Evolutionary conservation across 2,113 vertebrate species (phyloP).

Genomic region (Climacteris rufus): DNA sequence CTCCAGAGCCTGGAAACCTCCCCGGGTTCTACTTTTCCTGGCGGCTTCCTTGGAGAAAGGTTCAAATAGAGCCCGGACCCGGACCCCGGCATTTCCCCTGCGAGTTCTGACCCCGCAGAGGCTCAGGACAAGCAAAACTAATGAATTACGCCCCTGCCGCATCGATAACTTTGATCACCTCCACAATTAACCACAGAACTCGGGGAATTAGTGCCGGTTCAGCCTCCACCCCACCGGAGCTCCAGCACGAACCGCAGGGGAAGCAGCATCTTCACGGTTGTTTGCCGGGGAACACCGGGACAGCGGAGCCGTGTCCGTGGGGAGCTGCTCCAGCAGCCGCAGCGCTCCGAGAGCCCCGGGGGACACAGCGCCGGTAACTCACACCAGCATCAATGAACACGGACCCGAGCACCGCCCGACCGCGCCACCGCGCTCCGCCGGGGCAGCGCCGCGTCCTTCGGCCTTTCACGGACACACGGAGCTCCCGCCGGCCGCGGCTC

Average conservation of each 20-base stretch:
- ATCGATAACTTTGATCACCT: not conserved
- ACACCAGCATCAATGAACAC: accelerated
- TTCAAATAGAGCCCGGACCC: not conserved
- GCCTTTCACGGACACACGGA: too few relatives aligned
- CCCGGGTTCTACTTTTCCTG: not conserved
- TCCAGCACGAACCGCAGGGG: not conserved
- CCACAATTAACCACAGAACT: not conserved
- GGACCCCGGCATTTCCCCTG: accelerated
- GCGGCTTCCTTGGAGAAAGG: not conserved
- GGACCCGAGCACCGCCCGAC: not conserved
- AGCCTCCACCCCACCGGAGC: not conserved
- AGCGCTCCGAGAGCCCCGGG: not conserved
- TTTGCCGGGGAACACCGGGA: accelerated
- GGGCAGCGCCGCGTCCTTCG: accelerated
- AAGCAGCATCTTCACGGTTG: accelerated
- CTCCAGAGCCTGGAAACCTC: not conserved
- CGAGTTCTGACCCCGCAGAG: too few relatives aligned
- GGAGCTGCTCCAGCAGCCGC: not conserved
- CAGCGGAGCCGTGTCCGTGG: not conserved
- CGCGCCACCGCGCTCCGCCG: too few relatives aligned
- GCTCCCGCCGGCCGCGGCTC: not conserved
- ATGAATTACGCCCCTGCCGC: accelerated
- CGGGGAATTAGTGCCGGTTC: accelerated
- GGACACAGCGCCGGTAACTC: accelerated
- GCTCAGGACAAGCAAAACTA: not conserved